Conservation (phyloP, 2,113 vertebrate species). For the Callionymus lyra region DNA sequence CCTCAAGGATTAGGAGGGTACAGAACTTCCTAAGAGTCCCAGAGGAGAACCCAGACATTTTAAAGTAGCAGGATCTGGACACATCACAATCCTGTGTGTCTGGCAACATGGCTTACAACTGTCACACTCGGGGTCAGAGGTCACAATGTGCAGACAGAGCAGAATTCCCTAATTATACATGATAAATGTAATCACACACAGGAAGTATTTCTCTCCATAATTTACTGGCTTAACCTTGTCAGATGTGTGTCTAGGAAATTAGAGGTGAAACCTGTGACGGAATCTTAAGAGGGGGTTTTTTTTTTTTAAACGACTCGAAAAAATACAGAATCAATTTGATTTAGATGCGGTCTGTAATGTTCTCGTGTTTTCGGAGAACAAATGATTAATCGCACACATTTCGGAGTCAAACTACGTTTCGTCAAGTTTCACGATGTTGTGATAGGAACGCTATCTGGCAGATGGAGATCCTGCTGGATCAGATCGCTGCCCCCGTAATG, state of each 20-base stretch:
- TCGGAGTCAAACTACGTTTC: slow-evolving; percentile 10
- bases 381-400: background rate
- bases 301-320: background rate
- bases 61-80: slow-evolving; percentile 24
- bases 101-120: slow-evolving; percentile 39
- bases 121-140: slow-evolving; percentile 50
- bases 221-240: slow-evolving; percentile 64
- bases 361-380: background rate
- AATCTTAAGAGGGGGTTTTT: background rate
- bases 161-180: slow-evolving; percentile 61
- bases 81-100: slow-evolving; percentile 34
- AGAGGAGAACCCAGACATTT: slow-evolving; percentile 26
- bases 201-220: slow-evolving; percentile 47
- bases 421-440: slow-evolving; percentile 26
- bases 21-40: too few species aligned
- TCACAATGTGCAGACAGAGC: slow-evolving; percentile 49
- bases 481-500: slow-evolving; percentile 32
- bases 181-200: slow-evolving; percentile 60
- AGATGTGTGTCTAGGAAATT: slow-evolving; percentile 71
- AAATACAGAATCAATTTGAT: background rate
- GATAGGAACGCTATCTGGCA: slow-evolving; percentile 31
- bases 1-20: too few species aligned
- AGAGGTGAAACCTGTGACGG: slow-evolving; percentile 30
- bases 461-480: slow-evolving; percentile 33
- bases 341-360: background rate